phyloP scores from a whole-genome alignment of 2,113 vertebrate species.

The Noturus placidus region DNA sequence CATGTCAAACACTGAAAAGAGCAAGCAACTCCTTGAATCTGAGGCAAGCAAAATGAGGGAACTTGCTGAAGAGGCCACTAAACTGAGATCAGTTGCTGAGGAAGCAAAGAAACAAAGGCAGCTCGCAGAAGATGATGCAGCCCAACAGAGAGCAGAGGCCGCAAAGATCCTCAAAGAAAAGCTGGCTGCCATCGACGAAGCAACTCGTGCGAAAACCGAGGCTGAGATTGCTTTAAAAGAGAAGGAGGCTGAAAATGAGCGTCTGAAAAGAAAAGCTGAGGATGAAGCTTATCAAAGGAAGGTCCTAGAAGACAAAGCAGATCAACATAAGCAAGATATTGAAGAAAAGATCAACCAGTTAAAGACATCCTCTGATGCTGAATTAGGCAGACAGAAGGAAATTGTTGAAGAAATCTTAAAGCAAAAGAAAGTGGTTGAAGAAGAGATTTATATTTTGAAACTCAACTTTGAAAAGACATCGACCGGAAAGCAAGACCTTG shows the following conservation, averaged over 20 bases:
- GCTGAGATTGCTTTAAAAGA: constrained; percentile 91
- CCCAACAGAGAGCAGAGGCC: constrained; percentile 83
- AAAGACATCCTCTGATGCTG: constrained; percentile 81
- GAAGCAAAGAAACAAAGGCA: constrained; percentile 92
- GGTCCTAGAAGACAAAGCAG: constrained; percentile 88
- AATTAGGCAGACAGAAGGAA: constrained; percentile 84
- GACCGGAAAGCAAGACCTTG: constrained; percentile 82
- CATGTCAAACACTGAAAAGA: constrained; percentile 84
- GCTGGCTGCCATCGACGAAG: constrained; percentile 86
- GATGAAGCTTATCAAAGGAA: constrained; percentile 93
- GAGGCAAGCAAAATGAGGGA: constrained; percentile 89
- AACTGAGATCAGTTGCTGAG: constrained; percentile 82
- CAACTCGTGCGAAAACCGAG: constrained; percentile 85
- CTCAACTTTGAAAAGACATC: constrained; percentile 86
- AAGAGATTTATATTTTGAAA: constrained; percentile 89
- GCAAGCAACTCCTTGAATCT: constrained; percentile 87
- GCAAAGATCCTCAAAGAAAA: constrained; percentile 93
- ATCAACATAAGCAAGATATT: constrained; percentile 90
- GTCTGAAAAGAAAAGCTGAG: constrained; percentile 87
- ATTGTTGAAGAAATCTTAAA: constrained; percentile 87
- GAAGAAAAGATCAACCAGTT: constrained; percentile 87
- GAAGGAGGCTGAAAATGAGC: constrained; percentile 93
- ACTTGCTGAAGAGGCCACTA: constrained; percentile 87
- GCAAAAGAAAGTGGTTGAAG: constrained; percentile 88
- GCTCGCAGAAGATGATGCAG: constrained; percentile 85